Evolutionary conservation across 1,140 invertebrate genomes (phyloP).

Genomic region (Sogatella furcifera): DNA sequence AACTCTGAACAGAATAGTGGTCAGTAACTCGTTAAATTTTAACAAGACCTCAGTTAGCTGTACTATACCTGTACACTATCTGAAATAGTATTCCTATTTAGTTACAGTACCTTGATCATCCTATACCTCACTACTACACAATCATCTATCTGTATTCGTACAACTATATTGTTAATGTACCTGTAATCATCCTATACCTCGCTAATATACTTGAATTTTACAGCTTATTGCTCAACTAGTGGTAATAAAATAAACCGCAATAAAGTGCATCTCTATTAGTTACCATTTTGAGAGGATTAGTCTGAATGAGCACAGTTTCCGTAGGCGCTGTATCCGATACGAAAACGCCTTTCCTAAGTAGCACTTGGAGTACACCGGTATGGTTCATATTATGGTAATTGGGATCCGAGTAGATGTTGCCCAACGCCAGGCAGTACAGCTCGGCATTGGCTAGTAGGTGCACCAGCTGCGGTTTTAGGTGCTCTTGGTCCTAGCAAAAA

Average conservation of each 20-base stretch:
- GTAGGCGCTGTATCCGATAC: constrained; percentile 80
- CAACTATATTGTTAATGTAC: too few species aligned
- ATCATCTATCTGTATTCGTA: too few species aligned
- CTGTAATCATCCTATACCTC: too few species aligned
- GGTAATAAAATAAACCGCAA: background rate
- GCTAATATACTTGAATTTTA: background rate
- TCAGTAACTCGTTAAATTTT: too few species aligned
- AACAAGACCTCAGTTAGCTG: too few species aligned
- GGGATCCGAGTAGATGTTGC: constrained; percentile 94
- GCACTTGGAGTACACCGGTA: constrained; percentile 83
- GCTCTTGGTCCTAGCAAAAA: constrained; percentile 70
- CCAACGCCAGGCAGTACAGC: constrained; percentile 88
- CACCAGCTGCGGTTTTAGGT: constrained; percentile 86
- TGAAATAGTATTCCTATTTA: too few species aligned
- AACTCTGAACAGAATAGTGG: too few species aligned
- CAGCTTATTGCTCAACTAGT: background rate
- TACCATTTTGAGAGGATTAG: constrained; percentile 89
- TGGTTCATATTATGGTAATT: constrained; percentile 92
- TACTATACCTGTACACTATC: too few species aligned
- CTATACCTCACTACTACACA: too few species aligned
- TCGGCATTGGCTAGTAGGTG: constrained; percentile 89
- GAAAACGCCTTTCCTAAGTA: constrained; percentile 84
- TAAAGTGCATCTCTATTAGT: constrained; percentile 29
- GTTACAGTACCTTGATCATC: too few species aligned
- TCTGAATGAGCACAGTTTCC: constrained; percentile 92